These are phyloP conservation scores for Nomada lathburiana DNA, from an alignment of 2,888 invertebrate genomes.

Conservation along the genomic window DNA sequence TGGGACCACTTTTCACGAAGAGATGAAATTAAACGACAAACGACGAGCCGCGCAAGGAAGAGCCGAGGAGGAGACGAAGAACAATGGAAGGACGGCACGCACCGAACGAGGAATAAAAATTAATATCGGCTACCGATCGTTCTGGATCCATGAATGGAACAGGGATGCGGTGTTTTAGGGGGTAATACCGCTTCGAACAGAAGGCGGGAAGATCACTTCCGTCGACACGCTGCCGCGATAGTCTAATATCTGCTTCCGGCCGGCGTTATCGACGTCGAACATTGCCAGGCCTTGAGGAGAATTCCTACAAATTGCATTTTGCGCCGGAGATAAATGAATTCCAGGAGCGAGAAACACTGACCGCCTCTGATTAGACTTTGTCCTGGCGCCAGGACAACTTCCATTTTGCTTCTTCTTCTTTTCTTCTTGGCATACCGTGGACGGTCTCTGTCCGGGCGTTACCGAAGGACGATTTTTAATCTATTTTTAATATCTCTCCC, in stretches of 20 bases:
- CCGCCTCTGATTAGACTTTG: slow-evolving; percentile 23
- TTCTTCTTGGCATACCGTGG: too few species aligned
- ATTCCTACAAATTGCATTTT: slow-evolving; percentile 66
- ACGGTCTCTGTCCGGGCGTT: too few species aligned
- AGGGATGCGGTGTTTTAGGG: slow-evolving; percentile 60
- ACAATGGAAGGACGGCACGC: not conserved
- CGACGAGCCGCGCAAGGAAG: not conserved
- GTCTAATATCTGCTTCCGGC: slow-evolving; percentile 81
- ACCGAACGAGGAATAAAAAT: slow-evolving; percentile 55
- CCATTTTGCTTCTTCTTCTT: slow-evolving; percentile 16
- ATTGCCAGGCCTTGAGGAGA: slow-evolving; percentile 76
- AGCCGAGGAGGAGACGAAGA: not conserved
- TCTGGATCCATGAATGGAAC: slow-evolving; percentile 55
- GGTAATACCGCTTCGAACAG: slow-evolving; percentile 57
- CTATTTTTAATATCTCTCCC: too few species aligned
- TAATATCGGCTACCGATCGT: slow-evolving; percentile 38
- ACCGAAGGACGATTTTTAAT: too few species aligned
- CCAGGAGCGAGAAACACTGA: slow-evolving; percentile 29
- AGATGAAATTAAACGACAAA: not conserved
- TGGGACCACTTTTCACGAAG: not conserved
- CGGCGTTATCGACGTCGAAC: slow-evolving; percentile 74
- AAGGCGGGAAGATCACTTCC: slow-evolving; percentile 81
- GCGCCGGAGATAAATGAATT: slow-evolving; percentile 51
- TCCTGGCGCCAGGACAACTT: slow-evolving; percentile 46
- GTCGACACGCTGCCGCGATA: slow-evolving; percentile 77